Evolutionary conservation across 2,113 vertebrate species (phyloP), one percentile per base, ranked within the genome.

Genomic region (Peromyscus leucopus): DNA sequence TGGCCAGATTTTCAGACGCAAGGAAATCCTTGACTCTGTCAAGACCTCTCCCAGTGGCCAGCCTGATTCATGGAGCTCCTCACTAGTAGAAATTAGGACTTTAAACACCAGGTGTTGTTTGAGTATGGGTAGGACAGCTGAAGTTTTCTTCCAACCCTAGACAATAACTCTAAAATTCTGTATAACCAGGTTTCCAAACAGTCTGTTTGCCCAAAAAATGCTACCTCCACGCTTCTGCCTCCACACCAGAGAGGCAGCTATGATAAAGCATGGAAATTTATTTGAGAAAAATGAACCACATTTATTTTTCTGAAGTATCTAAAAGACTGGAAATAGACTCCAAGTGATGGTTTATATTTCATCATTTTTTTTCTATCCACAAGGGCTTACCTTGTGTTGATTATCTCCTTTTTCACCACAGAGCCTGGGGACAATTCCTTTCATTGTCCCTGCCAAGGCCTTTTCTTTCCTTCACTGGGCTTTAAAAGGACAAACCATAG

Each of bases 201-300:
- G 0, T 74, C n/a, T 78, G 33, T 26, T 89, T 94, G 21, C 9
- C 63, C 36, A 28, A 33, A 39, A 55, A 91, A 51, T n/a, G 78
- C 39, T 28, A 91, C 82, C 72, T 79, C 39, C 61, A 12, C 67
- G 28, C 51, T 91, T 96, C 24, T 48, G 71, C 61, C 2, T 55
- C 59, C 57, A 71, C 39, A n/a, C 16, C 33, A 72, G 90, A n/a
- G 51, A 91, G 79, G 87, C 42, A 71, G 46, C 63, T 57, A 74
- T 15, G 31, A 96, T 65, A 78, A 93, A 76, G 92, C 57, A 80
- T 80, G 83, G 93, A 94, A 96, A 92, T 67, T 93, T 91, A 90
- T 80, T 95, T 90, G 85, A 96, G 79, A 94, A 95, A 97, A 97
- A 96, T 85, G 91, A 96, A 36, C 78, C 59, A 80, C 87, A 90